A percentile compares a stretch with the other conserved stretches of the same genome.
Conservation (phyloP, 2,888 invertebrate genomes). For the Calameuta pallipes region DNA sequence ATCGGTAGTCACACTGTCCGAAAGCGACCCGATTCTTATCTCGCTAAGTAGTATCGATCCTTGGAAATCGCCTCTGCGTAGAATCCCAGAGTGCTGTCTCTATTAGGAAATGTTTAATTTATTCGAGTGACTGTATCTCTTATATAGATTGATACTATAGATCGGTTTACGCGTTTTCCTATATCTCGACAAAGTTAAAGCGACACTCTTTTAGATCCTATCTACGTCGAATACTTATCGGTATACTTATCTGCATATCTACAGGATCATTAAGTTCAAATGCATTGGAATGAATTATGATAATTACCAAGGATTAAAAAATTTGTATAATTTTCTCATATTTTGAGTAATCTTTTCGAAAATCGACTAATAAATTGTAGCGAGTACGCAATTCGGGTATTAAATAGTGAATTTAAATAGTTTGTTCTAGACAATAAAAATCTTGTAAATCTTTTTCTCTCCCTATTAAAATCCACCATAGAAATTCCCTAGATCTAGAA, state of each 20-base stretch:
- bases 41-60: neutral
- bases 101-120: conserved; percentile 11
- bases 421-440: neutral
- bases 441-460: neutral
- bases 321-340: neutral
- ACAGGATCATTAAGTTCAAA: neutral
- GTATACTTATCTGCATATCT: neutral
- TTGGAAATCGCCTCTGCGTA: neutral
- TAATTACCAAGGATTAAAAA: neutral
- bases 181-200: neutral
- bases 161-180: neutral
- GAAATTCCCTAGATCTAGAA: neutral
- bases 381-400: neutral
- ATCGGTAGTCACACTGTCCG: neutral
- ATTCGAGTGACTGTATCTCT: neutral
- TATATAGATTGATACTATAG: neutral
- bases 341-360: neutral
- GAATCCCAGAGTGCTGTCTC: neutral
- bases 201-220: neutral
- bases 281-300: neutral
- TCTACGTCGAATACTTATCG: neutral
- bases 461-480: neutral
- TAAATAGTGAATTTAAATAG: neutral
- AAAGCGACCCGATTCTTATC: neutral
- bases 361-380: neutral